These are phyloP conservation scores for Chelonus insularis DNA, from an alignment of 1,140 invertebrate genomes.

Conservation along the genomic window DNA sequence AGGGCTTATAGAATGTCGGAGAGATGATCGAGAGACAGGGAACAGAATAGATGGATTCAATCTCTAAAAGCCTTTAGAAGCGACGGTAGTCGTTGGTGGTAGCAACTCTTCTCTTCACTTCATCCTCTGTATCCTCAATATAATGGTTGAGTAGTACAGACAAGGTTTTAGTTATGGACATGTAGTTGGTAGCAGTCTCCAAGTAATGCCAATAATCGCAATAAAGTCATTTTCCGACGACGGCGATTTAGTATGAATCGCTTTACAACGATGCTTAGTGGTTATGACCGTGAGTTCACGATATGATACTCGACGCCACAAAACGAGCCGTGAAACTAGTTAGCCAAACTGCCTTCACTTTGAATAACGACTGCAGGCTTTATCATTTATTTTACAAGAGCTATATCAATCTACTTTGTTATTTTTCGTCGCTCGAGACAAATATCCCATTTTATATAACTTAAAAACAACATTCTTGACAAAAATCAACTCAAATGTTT, in stretches of 20 bases:
- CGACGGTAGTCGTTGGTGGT: not conserved
- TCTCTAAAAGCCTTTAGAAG: slow-evolving; percentile 20
- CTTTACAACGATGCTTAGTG: slow-evolving; percentile 50
- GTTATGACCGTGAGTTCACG: slow-evolving; percentile 22
- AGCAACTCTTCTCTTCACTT: not conserved
- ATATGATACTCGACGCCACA: slow-evolving; percentile 40
- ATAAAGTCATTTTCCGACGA: slow-evolving; percentile 57
- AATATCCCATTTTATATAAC: not conserved
- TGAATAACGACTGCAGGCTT: slow-evolving; percentile 49
- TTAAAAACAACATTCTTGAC: too few species aligned
- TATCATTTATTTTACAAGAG: slow-evolving; percentile 55
- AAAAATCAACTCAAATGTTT: too few species aligned
- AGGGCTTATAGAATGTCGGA: not conserved
- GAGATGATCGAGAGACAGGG: slow-evolving; percentile 15
- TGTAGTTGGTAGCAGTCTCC: slow-evolving; percentile 4
- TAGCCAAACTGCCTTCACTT: slow-evolving; percentile 59
- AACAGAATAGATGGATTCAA: slow-evolving; percentile 19
- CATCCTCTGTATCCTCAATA: not conserved
- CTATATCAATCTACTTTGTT: not conserved
- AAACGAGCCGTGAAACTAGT: slow-evolving; percentile 49
- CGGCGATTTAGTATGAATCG: slow-evolving; percentile 55
- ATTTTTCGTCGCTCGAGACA: not conserved
- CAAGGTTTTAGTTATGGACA: not conserved
- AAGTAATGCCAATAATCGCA: slow-evolving; percentile 54
- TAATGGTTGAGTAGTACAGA: not conserved